Evolutionary conservation across 2,888 invertebrate genomes (phyloP), one percentile per base, ranked within the genome.

Genomic region (Chymomyza fuscimana): DNA sequence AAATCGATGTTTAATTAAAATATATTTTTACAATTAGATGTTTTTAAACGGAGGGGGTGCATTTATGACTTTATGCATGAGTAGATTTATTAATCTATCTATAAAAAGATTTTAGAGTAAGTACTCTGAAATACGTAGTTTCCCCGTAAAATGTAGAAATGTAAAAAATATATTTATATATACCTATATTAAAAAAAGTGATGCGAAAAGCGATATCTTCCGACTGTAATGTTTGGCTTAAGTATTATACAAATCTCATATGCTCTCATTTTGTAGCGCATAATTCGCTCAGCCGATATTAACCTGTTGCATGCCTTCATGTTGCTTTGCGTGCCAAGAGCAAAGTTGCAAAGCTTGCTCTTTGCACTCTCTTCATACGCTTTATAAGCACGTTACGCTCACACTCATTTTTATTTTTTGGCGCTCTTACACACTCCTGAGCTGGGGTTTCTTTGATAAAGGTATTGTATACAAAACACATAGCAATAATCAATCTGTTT

Each of bases 301-400:
- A 83, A 85, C 85, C 85, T 85, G 85, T 85, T 85, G 85, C 85
- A 74, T 72, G 85, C 52, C 4, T 76, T 73, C 63, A 56, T 67
- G 61, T 60, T 61, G 50, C 63, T 63, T 62, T 22, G 52, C 19
- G 54, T 54, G 22, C 54, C 54, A 54, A 54, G 54, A 54, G 54
- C 60, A 60, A 54, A 40, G 60, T 60, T 36, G 40, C 12, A 10
- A 12, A 46, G 40, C 40, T 46, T 46, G 12, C 40, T 46, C 40
- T 46, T 46, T 46, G 40, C 40, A 32, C 56, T n/a, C 25, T 52
- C 22, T 46, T 9, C 25, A 50, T 40, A 40, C n/a, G 36, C 22
- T 62, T 46, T 22, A 46, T 40, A 6, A 7, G 40, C 16, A 9
- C 12, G 29, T 51, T 25, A 22, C 22, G 59, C 59, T 46, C 25